Percentiles rank a stretch among this genome's conserved stretches.
phyloP scores from a whole-genome alignment of 1,140 invertebrate genomes.

The Halictus rubicundus region DNA sequence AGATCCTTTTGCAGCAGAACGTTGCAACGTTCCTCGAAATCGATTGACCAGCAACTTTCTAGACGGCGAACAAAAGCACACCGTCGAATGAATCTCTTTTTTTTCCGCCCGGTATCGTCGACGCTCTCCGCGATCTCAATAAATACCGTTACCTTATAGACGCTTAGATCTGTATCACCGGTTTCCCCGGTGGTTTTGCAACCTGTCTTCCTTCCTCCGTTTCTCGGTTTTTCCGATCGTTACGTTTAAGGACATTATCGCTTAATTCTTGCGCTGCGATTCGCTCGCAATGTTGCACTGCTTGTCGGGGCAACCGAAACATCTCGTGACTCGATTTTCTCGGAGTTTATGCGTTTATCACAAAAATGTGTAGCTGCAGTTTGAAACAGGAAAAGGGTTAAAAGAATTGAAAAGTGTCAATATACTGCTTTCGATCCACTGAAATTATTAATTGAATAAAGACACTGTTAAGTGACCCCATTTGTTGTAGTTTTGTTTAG shows the following conservation, averaged over 20 bases:
- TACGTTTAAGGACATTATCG: neutral
- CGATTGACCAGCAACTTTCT: slow-evolving; percentile 33
- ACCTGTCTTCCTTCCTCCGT: neutral
- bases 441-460: too few species aligned
- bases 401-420: too few species aligned
- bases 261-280: neutral
- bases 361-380: too few species aligned
- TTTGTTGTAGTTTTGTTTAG: too few species aligned
- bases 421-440: too few species aligned
- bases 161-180: neutral
- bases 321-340: neutral
- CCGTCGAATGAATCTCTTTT: neutral
- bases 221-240: neutral
- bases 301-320: neutral
- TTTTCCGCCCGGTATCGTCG: neutral
- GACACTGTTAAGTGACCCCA: too few species aligned
- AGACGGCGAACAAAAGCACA: neutral
- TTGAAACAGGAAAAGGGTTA: too few species aligned
- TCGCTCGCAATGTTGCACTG: neutral
- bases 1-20: neutral
- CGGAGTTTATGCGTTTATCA: too few species aligned
- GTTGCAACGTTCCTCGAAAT: neutral
- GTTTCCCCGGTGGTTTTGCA: neutral
- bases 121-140: slow-evolving; percentile 3
- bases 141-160: slow-evolving; percentile 26